Conservation (phyloP, 2,797 vertebrate species). For the Protosalanx chinensis region DNA sequence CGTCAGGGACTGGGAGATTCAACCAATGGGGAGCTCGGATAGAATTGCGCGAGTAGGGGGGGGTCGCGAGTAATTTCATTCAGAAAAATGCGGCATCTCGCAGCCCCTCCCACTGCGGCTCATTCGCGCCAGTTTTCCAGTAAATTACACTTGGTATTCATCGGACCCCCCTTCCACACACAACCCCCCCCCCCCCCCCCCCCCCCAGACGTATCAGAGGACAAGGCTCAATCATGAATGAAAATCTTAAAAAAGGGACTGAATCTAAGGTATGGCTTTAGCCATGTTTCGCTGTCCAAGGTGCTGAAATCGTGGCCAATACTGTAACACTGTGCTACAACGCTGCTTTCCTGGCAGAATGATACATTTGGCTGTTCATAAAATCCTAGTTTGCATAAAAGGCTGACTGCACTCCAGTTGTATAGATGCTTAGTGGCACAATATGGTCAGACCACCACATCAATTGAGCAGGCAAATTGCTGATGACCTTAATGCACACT, state of each 20-base stretch:
- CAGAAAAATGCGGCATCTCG: constrained; percentile 81
- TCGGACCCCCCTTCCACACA: not conserved
- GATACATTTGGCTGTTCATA: no score
- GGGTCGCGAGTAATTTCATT: constrained; percentile 73
- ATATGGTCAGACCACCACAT: no score
- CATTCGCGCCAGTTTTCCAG: constrained; percentile 41
- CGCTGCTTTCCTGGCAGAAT: not conserved
- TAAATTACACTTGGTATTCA: constrained; percentile 40
- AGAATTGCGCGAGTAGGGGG: constrained; percentile 34
- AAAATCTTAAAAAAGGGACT: not conserved
- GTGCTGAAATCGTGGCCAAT: constrained; percentile 65
- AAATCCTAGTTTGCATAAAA: not conserved
- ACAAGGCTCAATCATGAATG: not conserved
- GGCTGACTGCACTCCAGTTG: not conserved
- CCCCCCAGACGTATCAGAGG: not conserved
- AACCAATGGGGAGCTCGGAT: constrained; percentile 61
- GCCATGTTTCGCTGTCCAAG: constrained; percentile 61
- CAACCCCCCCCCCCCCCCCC: no score
- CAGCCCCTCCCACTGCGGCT: constrained; percentile 79
- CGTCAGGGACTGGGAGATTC: constrained; percentile 63
- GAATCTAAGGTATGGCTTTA: constrained; percentile 28
- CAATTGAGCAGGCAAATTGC: no score
- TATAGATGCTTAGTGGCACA: no score
- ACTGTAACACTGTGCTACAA: not conserved
- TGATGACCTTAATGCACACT: no score